A percentile compares a stretch with the other conserved stretches of the same genome.
Conservation (phyloP, 1,140 invertebrate genomes). For the Druon quercuslanigerum region DNA sequence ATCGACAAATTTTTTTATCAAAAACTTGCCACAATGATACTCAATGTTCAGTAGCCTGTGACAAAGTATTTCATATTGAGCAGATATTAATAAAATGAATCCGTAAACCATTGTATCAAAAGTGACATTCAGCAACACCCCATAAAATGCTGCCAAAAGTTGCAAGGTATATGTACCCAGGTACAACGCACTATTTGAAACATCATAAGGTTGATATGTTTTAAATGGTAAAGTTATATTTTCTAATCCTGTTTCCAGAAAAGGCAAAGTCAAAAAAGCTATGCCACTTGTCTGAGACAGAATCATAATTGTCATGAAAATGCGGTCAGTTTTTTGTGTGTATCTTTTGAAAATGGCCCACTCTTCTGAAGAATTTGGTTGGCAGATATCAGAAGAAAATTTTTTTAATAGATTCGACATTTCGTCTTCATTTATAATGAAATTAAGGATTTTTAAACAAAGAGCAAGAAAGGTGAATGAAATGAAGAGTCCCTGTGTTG, state of each 20-base stretch:
- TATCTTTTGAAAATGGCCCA: constrained; percentile 9
- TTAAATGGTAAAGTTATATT: constrained; percentile 33
- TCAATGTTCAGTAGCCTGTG: constrained; percentile 51
- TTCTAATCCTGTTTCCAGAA: background rate
- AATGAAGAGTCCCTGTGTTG: constrained; percentile 26
- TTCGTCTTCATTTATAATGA: background rate
- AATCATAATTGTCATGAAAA: constrained; percentile 27
- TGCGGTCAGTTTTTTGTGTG: background rate
- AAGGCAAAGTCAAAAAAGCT: background rate
- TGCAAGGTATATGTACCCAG: constrained; percentile 27
- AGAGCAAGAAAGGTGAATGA: constrained; percentile 28
- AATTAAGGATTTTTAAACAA: constrained; percentile 36
- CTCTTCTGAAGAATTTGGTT: constrained; percentile 23
- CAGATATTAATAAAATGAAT: constrained; percentile 52
- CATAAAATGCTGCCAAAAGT: constrained; percentile 37
- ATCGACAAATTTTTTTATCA: constrained; percentile 27
- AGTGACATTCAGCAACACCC: constrained; percentile 55
- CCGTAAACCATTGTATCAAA: constrained; percentile 57
- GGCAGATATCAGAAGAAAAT: background rate
- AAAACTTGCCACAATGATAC: background rate
- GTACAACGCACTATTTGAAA: background rate
- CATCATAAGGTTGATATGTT: constrained; percentile 33
- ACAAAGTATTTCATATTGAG: constrained; percentile 57
- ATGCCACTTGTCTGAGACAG: constrained; percentile 11
- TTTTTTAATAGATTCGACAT: constrained; percentile 20